These are phyloP conservation scores for Parnassius glacialis DNA, from an alignment of 2,888 invertebrate species.

Conservation along the genomic window DNA sequence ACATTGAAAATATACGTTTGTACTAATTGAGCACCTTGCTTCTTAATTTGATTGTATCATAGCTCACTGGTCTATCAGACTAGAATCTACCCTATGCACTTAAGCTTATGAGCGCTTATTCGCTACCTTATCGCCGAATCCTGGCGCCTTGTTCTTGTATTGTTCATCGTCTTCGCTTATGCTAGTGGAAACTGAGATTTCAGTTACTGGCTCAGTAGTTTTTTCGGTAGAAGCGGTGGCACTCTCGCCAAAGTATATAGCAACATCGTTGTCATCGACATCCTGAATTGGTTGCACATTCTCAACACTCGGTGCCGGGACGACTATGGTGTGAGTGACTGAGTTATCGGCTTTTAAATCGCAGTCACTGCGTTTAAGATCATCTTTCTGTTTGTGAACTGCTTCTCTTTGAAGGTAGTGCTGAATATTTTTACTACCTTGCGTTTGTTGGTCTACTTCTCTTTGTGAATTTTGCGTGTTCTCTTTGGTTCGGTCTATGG, in stretches of 20 bases:
- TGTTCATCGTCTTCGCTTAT: constrained; percentile 57
- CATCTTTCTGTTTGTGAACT: constrained; percentile 45
- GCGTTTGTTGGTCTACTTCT: constrained; percentile 49
- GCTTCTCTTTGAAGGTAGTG: constrained; percentile 42
- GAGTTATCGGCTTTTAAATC: constrained; percentile 71
- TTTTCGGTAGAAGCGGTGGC: constrained; percentile 36
- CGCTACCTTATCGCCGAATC: constrained; percentile 56
- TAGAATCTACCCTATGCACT: constrained; percentile 40
- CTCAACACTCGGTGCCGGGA: constrained; percentile 56
- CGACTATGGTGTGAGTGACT: constrained; percentile 61
- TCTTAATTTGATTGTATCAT: neutral
- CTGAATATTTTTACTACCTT: constrained; percentile 47
- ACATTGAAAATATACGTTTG: constrained; percentile 1
- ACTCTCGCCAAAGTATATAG: constrained; percentile 75
- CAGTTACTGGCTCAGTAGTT: constrained; percentile 58
- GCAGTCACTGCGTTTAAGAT: constrained; percentile 53
- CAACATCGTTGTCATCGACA: constrained; percentile 80
- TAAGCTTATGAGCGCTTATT: constrained; percentile 46
- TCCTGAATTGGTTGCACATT: constrained; percentile 56
- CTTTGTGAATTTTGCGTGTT: constrained; percentile 30
- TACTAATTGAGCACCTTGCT: constrained; percentile 1
- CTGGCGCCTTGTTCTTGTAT: constrained; percentile 34
- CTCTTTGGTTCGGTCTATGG: constrained; percentile 57
- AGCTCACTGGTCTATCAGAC: constrained; percentile 47
- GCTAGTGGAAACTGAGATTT: constrained; percentile 72